phyloP scores from a whole-genome alignment of 2,113 vertebrate genomes.

The Actenoides lindsayi region DNA sequence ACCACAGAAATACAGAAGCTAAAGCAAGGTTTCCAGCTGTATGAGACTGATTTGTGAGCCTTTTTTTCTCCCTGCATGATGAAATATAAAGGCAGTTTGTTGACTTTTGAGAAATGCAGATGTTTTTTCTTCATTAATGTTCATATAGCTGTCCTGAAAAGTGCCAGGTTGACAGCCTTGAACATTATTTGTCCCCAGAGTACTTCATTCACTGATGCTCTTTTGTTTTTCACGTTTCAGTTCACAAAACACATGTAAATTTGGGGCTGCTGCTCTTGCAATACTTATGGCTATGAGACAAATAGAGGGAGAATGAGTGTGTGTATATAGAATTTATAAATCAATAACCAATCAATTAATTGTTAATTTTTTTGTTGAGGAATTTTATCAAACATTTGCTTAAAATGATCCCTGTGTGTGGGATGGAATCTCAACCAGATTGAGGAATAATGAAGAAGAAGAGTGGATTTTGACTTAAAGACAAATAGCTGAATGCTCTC shows the following conservation, averaged over 20 bases:
- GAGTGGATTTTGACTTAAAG: not conserved
- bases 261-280: not conserved
- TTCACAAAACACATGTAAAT: not conserved
- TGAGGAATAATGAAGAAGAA: not conserved
- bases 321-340: not conserved
- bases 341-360: not conserved
- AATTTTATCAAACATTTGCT: not conserved
- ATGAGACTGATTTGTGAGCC: not conserved
- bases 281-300: not conserved
- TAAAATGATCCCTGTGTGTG: rapidly evolving
- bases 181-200: not conserved
- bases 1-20: not conserved
- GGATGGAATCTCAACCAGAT: not conserved
- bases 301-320: not conserved
- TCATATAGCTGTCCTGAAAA: not conserved
- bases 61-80: not conserved
- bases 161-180: not conserved
- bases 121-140: not conserved
- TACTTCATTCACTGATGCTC: not conserved
- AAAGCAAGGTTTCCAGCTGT: not conserved
- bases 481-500: not conserved
- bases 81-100: not conserved
- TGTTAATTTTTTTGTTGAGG: not conserved
- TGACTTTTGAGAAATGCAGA: not conserved
- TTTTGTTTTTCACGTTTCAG: not conserved